phyloP scores from a whole-genome alignment of 2,888 invertebrate species.

The Rapana venosa region DNA sequence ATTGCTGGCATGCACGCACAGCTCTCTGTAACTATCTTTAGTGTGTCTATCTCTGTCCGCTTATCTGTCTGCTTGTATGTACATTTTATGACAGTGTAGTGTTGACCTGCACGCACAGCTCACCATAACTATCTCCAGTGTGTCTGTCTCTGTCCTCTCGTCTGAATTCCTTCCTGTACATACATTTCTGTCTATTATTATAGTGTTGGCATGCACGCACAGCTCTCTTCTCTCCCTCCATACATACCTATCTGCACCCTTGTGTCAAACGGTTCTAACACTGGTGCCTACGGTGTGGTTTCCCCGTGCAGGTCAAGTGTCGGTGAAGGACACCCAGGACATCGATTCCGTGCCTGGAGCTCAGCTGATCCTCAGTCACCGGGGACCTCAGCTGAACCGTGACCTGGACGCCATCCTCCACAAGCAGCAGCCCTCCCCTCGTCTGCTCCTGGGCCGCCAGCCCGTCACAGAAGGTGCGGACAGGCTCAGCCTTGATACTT shows the following conservation, averaged over 20 bases:
- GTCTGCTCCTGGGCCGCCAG: background rate
- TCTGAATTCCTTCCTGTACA: background rate
- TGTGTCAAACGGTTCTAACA: no score
- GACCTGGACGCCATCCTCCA: conserved; percentile 19
- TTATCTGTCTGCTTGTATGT: no score
- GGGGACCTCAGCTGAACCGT: conserved; percentile 25
- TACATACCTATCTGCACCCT: no score
- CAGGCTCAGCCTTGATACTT: no score
- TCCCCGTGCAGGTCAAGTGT: conserved; percentile 57
- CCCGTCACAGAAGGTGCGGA: no score
- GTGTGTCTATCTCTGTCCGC: no score
- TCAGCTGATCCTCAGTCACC: conserved; percentile 59
- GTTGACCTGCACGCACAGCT: no score
- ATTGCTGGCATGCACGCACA: no score
- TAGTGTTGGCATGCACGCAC: background rate
- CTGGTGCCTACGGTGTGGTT: background rate
- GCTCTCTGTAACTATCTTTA: no score
- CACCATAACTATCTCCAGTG: background rate
- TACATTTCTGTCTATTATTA: background rate
- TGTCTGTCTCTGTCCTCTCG: background rate
- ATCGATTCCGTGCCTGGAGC: conserved; percentile 62
- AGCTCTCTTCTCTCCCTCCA: background rate
- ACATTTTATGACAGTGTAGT: no score
- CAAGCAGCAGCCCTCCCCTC: background rate
- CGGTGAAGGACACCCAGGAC: conserved; percentile 60